Evolutionary conservation across 2,113 vertebrate species (phyloP).

Genomic region (Mesocricetus auratus): DNA sequence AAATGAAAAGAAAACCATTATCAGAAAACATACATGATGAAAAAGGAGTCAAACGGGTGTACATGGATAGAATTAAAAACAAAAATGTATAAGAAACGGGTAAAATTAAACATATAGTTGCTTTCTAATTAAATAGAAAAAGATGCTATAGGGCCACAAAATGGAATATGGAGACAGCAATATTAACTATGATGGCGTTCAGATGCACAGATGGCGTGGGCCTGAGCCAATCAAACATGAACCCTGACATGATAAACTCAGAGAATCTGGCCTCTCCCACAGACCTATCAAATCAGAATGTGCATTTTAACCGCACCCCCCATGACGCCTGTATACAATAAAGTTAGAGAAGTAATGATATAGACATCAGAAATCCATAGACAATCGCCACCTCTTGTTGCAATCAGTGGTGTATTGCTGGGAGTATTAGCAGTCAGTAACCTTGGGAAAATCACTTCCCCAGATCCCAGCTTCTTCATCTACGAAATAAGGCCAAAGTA

Average conservation of each 20-base stretch:
- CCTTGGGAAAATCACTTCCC: not conserved
- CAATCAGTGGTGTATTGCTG: not conserved
- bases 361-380: not conserved
- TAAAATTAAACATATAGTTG: not conserved
- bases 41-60: not conserved
- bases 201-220: not conserved
- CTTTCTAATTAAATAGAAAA: constrained; percentile 14
- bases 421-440: not conserved
- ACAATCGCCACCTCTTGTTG: not conserved
- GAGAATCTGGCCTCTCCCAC: not conserved
- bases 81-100: not conserved
- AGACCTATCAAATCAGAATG: not conserved
- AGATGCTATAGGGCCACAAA: not conserved
- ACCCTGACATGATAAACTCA: not conserved
- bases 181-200: not conserved
- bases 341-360: not conserved
- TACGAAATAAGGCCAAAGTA: not conserved
- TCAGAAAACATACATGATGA: not conserved
- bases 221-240: not conserved
- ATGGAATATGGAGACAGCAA: not conserved
- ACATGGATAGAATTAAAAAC: not conserved
- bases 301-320: not conserved
- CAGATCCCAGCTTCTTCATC: not conserved
- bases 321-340: not conserved
- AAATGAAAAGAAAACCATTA: not conserved